Evolutionary conservation across 2,888 invertebrate genomes (phyloP).

Genomic region (Brassicogethes aeneus): DNA sequence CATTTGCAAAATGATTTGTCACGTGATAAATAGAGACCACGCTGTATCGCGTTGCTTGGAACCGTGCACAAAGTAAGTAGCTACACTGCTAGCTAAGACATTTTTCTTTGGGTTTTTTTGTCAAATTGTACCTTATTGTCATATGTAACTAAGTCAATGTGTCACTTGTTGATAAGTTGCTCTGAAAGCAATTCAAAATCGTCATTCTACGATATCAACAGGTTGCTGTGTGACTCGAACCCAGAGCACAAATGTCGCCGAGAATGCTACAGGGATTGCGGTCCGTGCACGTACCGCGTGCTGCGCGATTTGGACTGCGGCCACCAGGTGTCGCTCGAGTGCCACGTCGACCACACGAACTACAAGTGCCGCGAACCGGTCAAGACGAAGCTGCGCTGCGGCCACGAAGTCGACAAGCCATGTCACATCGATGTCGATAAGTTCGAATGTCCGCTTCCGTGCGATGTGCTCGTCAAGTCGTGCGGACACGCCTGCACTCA

Average conservation of each 20-base stretch:
- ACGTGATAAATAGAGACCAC: slow-evolving; percentile 49
- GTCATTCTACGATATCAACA: no score
- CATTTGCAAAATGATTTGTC: slow-evolving; percentile 51
- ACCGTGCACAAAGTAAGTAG: slow-evolving; percentile 44
- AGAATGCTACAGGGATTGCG: slow-evolving; percentile 42
- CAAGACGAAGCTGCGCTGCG: slow-evolving; percentile 27
- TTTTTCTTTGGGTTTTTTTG: no score
- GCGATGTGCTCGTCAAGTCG: slow-evolving; percentile 44
- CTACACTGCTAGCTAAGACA: no score
- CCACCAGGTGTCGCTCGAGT: slow-evolving; percentile 41
- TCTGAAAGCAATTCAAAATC: no score
- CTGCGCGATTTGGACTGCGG: slow-evolving; percentile 43
- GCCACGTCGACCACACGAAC: slow-evolving; percentile 40
- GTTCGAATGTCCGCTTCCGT: slow-evolving; percentile 41
- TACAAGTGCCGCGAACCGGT: slow-evolving; percentile 28
- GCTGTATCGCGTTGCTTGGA: slow-evolving; percentile 40
- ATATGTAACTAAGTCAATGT: no score
- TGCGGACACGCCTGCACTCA: slow-evolving; percentile 56
- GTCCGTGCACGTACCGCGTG: slow-evolving; percentile 40
- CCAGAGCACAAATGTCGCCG: slow-evolving; percentile 45
- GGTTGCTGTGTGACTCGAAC: slow-evolving; percentile 42
- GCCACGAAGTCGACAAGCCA: slow-evolving; percentile 38
- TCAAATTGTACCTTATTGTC: no score
- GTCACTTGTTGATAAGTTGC: no score
- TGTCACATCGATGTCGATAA: slow-evolving; percentile 37